Base-by-base conservation (phyloP, 2,113 vertebrate species). In the Albula goreensis region DNA sequence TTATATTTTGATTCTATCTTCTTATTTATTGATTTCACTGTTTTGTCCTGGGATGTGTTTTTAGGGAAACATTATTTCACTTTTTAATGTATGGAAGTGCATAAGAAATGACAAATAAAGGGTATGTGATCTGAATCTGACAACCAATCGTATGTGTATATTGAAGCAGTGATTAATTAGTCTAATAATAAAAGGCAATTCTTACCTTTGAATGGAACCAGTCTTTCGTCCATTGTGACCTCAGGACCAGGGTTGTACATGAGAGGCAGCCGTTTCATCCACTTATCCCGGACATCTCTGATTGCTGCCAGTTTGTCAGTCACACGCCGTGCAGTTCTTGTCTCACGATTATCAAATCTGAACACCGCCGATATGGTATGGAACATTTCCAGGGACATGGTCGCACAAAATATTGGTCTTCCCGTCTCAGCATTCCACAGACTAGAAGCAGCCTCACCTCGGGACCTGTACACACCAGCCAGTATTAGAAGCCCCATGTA, bases 381-480 rank as follows among this genome's bases (percentile, higher is more conserved):
- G 50, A 85, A 85, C 85, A 19, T 82, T 17, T 83, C 60, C n/a
- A 57, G 81, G 82, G n/a, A 83, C 84, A 83, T 86, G 15, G 70
- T 83, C 51, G 63, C 83, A 22, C 51, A 80, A 85, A 87, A 86
- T 51, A 84, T 78, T 81, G 81, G 60, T 41, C 78, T 78, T 80
- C 86, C 84, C 83, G 53, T 83, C 53, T 87, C 86, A 79, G 80
- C 53, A 80, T 85, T 78, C 86, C 86, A 74, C 49, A 86, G 57
- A 11, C 82, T 85, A 77, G 60, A 56, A 80, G 88, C 77, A 82
- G 88, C 85, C 81, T 87, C 85, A 41, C 63, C 88, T 79, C 84
- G 74, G 81, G 83, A 82, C 52, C 56, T 85, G 79, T 83, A 70
- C 52, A 87, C 52, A 4, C 82, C 52, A 51, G 70, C 53, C 63